Conservation (phyloP, 1,140 invertebrate genomes). For the Wiebesia pumilae region DNA sequence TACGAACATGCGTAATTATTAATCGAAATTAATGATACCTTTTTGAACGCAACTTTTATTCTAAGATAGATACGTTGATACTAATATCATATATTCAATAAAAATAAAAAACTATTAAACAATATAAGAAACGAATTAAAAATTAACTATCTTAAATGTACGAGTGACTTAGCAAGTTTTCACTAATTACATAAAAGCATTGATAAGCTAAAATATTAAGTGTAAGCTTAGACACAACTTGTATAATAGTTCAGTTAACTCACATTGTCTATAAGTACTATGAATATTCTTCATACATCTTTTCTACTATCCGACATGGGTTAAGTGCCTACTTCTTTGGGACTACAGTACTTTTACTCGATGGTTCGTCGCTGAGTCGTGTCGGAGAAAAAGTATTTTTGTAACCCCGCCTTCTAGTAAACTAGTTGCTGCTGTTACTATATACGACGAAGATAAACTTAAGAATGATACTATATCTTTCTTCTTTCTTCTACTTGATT, state of each 20-base stretch:
- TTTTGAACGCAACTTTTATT: no score
- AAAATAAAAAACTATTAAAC: no score
- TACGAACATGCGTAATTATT: no score
- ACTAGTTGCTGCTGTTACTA: not conserved
- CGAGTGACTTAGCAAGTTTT: not conserved
- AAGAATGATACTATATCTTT: slow-evolving; percentile 9
- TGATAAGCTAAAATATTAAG: slow-evolving; percentile 13
- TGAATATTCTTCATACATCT: not conserved
- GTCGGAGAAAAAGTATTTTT: slow-evolving; percentile 47
- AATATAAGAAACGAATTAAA: no score
- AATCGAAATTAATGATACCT: no score
- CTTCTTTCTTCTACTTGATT: not conserved
- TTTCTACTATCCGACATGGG: slow-evolving; percentile 15
- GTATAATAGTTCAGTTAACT: slow-evolving; percentile 17
- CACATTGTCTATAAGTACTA: slow-evolving; percentile 15
- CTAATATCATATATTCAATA: no score
- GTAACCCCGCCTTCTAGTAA: not conserved
- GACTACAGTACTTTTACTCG: slow-evolving; percentile 31
- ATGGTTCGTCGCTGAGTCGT: slow-evolving; percentile 21
- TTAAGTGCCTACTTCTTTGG: slow-evolving; percentile 43
- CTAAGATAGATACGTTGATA: no score
- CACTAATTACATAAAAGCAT: not conserved
- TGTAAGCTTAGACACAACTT: not conserved
- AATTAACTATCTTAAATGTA: not conserved
- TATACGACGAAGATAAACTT: slow-evolving; percentile 1